Base-by-base conservation (phyloP, 2,888 invertebrate genomes). In the Dolichopus griseipennis region DNA sequence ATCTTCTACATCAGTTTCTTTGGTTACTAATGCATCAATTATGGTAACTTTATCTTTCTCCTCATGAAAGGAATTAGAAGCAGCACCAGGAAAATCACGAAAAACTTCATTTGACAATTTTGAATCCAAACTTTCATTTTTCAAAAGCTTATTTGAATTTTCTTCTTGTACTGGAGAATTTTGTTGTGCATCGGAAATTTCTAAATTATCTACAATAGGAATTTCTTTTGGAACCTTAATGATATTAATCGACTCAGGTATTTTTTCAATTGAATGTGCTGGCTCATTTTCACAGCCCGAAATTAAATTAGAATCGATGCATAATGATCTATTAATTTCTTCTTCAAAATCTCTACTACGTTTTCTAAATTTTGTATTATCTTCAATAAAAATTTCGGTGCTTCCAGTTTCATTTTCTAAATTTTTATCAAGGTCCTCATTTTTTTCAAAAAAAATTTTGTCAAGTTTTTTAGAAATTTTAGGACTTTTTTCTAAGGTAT, bases 271-370 rank as follows among this genome's bases (percentile, higher is more conserved):
- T 27, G 5, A 27, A 27, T 27, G 2, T 9, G 9, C 41, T 5
- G 8, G 15, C 12, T 15, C 7, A 34, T 65, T 65, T 34, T 65
- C 33, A 33, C 3, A 12, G 3, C 12, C 18, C 18, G 3, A 18
- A 43, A 20, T 15, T 62, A 66, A 15, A 68, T 64, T 15, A 66
- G 34, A n/a, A 61, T 15, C 69, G 61, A 27, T 9, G 20, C 1
- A 18, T n/a, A 6, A 12, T 2, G 15, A 52, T 52, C 52, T 52
- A 52, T n/a, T 52, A 6, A 12, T 15, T 52, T 52, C 52, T 52
- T 52, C 52, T 12, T 52, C 52, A 6, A 52, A 9, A 15, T 6
- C 15, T 7, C 18, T 52, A 12, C 2, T 52, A 6, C 52, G 52
- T 52, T n/a, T n/a, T 52, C 18, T 52, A 2, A 52, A 18, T 52